Evolutionary conservation across 2,888 invertebrate genomes (phyloP), one percentile per base, ranked within the genome.

Genomic region (Cynaeus angustus): DNA sequence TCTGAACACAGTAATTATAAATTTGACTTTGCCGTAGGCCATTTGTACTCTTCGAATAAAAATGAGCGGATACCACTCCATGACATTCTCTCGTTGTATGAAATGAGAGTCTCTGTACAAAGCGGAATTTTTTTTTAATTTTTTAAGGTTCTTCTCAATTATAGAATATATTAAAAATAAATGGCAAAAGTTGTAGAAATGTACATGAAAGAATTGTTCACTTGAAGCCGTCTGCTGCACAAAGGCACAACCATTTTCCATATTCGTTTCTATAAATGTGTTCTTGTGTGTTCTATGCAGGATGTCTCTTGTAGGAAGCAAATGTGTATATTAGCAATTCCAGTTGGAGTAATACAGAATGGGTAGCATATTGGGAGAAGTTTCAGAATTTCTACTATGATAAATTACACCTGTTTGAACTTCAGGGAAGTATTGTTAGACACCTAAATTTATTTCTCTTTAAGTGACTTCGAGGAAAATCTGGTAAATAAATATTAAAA

Each of bases 1-100:
- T 41, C 41, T 12, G 12, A 13, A 12, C 6, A 12, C 41, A 41
- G 41, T n/a, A 41, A 41, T 41, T 41, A 13, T 41, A 41, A 41
- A 41, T 41, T 12, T 3, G 41, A 12, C 10, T 41, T 7, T 38
- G 38, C 38, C 9, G 3, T 12, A 6, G 12, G 41, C 12, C 12
- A 41, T n/a, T 41, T 41, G 6, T 41, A 12, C 6, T 41, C 7
- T 9, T n/a, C 9, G 33, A 6, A 33, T 33, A 1, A 33, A 33
- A 33, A 33, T 2, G 33, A 33, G 33, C 33, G 33, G 33, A 33
- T 33, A 33, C 33, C 33, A n/a, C n/a, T 7, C n/a, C 7, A 33
- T 33, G 5, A 28, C 5, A 28, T 28, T 28, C 7, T 28, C 28
- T 28, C 28, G 5, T 28, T 7, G 4, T 28, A 7, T 28, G 28